Conservation (phyloP, 2,888 invertebrate species). For the Fragum whitleyi region DNA sequence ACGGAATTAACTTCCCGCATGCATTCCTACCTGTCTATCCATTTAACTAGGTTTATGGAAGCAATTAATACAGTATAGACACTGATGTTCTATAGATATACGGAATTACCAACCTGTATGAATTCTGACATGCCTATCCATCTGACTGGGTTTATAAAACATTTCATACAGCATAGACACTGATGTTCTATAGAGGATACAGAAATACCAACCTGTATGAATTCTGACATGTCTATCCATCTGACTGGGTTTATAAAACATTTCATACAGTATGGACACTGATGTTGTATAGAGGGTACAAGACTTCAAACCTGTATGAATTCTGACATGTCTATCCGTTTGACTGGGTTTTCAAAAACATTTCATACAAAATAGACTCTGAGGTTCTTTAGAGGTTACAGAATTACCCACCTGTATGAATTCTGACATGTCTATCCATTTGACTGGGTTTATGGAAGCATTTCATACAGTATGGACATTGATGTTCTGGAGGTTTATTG, state of each 20-base stretch:
- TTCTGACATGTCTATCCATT: slow-evolving; percentile 87
- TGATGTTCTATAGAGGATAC: slow-evolving; percentile 78
- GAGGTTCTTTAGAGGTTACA: neutral
- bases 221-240: slow-evolving; percentile 87
- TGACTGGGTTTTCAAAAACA: slow-evolving; percentile 92
- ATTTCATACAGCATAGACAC: slow-evolving; percentile 89
- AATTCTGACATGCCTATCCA: slow-evolving; percentile 87
- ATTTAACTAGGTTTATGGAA: slow-evolving; percentile 92
- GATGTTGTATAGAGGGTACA: slow-evolving; percentile 62
- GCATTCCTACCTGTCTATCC: slow-evolving; percentile 83
- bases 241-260: slow-evolving; percentile 92
- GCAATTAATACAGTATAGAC: slow-evolving; percentile 89
- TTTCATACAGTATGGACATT: slow-evolving; percentile 89
- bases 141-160: slow-evolving; percentile 92
- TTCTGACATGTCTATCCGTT: slow-evolving; percentile 87
- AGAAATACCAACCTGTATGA: slow-evolving; percentile 78
- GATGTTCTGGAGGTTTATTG: slow-evolving; percentile 76
- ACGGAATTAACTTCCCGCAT: neutral
- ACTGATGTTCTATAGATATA: slow-evolving; percentile 85
- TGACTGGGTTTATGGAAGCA: slow-evolving; percentile 92
- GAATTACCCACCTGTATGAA: slow-evolving; percentile 80
- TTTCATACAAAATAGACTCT: slow-evolving; percentile 89
- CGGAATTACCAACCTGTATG: slow-evolving; percentile 79
- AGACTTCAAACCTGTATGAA: slow-evolving; percentile 80
- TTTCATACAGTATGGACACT: slow-evolving; percentile 89